phyloP scores from a whole-genome alignment of 2,888 invertebrate species.

The Apantesis nais region DNA sequence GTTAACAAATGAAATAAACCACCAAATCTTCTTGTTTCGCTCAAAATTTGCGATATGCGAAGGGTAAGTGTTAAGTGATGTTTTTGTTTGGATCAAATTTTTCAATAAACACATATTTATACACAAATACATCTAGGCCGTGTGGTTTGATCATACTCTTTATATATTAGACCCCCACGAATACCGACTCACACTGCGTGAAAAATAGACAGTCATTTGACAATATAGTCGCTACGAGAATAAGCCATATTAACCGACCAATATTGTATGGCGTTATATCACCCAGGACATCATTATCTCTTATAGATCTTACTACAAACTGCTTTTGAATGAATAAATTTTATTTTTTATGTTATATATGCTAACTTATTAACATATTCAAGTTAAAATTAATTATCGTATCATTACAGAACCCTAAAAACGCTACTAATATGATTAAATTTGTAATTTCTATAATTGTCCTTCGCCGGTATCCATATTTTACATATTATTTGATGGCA shows the following conservation, averaged over 20 bases:
- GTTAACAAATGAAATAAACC: no score
- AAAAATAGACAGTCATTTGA: constrained; percentile 76
- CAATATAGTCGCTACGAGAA: constrained; percentile 69
- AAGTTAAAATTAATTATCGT: neutral
- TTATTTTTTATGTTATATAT: constrained; percentile 37
- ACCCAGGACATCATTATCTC: constrained; percentile 64
- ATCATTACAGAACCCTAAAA: neutral
- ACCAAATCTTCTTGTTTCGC: neutral
- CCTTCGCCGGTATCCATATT: constrained; percentile 27
- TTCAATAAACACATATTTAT: constrained; percentile 74
- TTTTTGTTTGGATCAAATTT: constrained; percentile 55
- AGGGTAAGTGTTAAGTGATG: neutral
- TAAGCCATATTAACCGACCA: constrained; percentile 62
- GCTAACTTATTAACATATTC: constrained; percentile 34
- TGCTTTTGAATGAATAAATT: constrained; percentile 51
- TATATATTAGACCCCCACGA: constrained; percentile 74
- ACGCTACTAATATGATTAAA: constrained; percentile 13
- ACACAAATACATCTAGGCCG: constrained; percentile 68
- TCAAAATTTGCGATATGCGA: neutral
- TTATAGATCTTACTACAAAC: constrained; percentile 50
- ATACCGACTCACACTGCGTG: constrained; percentile 74
- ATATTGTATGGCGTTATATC: constrained; percentile 61
- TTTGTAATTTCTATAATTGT: constrained; percentile 9
- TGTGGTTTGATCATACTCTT: constrained; percentile 75
- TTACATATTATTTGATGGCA: constrained; percentile 26